phyloP scores from a whole-genome alignment of 2,888 invertebrate species.

The Phlogophora meticulosa region DNA sequence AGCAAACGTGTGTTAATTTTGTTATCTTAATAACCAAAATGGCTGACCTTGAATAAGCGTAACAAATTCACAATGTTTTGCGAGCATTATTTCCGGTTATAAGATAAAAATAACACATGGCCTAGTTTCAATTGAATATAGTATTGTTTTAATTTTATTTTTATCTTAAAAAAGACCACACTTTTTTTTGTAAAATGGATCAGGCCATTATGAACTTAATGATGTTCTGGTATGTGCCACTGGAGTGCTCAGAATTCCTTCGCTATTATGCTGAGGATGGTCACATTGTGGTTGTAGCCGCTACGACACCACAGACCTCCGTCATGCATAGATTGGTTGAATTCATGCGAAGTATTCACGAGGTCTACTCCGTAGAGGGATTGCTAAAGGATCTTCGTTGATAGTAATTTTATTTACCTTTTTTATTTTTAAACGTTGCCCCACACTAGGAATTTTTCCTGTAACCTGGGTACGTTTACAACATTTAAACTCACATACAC shows the following conservation, averaged over 20 bases:
- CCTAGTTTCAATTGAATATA: conserved; percentile 32
- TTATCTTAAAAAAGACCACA: too few relatives aligned
- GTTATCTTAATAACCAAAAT: conserved; percentile 8
- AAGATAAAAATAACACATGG: conserved; percentile 57
- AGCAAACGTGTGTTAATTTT: background rate
- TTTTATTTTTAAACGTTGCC: too few relatives aligned
- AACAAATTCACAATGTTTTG: conserved; percentile 18
- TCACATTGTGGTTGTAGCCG: background rate
- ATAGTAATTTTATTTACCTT: too few relatives aligned
- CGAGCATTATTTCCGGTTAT: conserved; percentile 45
- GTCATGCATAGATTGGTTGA: background rate
- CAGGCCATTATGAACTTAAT: background rate
- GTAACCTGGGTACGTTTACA: background rate
- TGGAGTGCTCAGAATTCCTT: background rate
- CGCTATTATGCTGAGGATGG: background rate
- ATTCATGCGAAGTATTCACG: background rate
- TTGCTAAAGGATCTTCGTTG: too few relatives aligned
- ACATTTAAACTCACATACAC: too few relatives aligned
- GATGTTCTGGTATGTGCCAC: background rate
- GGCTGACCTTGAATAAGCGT: conserved; percentile 49
- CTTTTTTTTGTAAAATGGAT: too few relatives aligned
- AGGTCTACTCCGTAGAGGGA: too few relatives aligned
- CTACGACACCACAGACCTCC: background rate
- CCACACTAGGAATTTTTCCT: too few relatives aligned
- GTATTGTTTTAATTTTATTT: too few relatives aligned